Base-by-base conservation (phyloP, 2,113 vertebrate species). In the Sorex fumeus region DNA sequence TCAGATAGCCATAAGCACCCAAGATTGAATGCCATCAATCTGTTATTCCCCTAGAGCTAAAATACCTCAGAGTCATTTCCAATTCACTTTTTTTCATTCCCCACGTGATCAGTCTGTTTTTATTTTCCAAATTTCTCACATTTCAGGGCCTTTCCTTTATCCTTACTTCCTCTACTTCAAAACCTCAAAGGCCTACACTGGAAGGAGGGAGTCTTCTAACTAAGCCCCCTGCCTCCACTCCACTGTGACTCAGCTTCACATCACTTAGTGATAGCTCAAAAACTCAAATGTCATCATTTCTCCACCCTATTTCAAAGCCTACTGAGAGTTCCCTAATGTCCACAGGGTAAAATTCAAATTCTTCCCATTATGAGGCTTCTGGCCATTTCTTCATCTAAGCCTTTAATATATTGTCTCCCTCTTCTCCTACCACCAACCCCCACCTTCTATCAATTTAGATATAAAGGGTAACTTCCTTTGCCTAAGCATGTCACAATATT, bases 261-360 rank as follows among this genome's bases (percentile, higher is more conserved):
- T 19, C 11, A 78, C 50, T 74, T 76, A 82, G 13, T 9, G 66
- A 94, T 47, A 53, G 70, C 71, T 83, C 47, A 50, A 71, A 93
- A 91, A 71, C 21, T 27, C 76, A 80, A 91, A 86, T 62, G 53
- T 78, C 75, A 86, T 83, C n/a, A 45, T 45, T 36, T 70, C 71
- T 90, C n/a, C 88, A 30, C 40, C 8, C 93, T 78, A 91, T 40
- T 91, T 88, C 36, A 43, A 79, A 62, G 79, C 25, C 80, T 76
- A 12, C 8, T 3, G 66, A 66, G 8, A 47, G 30, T 10, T 91
- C 30, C 25, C 40, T 50, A 25, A 36, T 84, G 70, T 87, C 45
- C 60, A 69, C 4, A 32, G 36, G 15, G 36, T 69, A 64, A 80
- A 76, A 90, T 83, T 87, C n/a, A 84, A 60, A 90, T 3, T 78